Base-by-base conservation (phyloP, 2,113 vertebrate species). In the Pachypanchax playfairii region DNA sequence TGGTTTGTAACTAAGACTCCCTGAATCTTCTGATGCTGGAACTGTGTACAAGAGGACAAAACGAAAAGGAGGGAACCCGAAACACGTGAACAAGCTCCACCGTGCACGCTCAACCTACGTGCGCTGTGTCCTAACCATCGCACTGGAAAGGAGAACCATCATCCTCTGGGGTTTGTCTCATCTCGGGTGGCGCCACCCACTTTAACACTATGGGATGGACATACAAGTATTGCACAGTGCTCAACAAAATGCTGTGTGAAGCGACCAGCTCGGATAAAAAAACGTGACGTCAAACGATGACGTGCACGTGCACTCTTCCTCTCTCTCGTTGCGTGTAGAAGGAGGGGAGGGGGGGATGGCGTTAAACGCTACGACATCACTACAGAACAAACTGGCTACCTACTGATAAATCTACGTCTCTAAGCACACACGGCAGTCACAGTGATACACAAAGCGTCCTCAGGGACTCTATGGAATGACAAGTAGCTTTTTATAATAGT, bases 381-480 rank as follows among this genome's bases (percentile, higher is more conserved):
- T 94, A 98, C 88, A 57, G 93, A 94, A 93, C 94, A 93, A 93
- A 93, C 91, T 81, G 80, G 93, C 95, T 96, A 94, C 91, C 92
- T 95, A 97, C 92, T 93, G 94, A 97, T 94, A 94, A 93, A 91
- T 95, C 95, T 96, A 99, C 91, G 88, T 92, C 91, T 96, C 95
- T 97, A 98, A 94, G 93, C 94, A 96, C 95, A 93, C 94, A 97
- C 89, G 92, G 94, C 94, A 95, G 94, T 98, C 96, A 99, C 97
- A 98, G 96, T 98, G 97, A 95, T 95, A 98, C 96, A 98, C 95
- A 91, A 95, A 96, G 96, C 94, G 94, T 94, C 96, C 94, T 90
- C 93, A 90, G 83, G 93, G 98, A 94, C 88, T 90, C 89, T 95
- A 96, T 94, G 96, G 95, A 96, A 98, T 95, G 96, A 98, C 96